Base-by-base conservation (phyloP, 2,888 invertebrate genomes). In the Chromoteleia sp. region DNA sequence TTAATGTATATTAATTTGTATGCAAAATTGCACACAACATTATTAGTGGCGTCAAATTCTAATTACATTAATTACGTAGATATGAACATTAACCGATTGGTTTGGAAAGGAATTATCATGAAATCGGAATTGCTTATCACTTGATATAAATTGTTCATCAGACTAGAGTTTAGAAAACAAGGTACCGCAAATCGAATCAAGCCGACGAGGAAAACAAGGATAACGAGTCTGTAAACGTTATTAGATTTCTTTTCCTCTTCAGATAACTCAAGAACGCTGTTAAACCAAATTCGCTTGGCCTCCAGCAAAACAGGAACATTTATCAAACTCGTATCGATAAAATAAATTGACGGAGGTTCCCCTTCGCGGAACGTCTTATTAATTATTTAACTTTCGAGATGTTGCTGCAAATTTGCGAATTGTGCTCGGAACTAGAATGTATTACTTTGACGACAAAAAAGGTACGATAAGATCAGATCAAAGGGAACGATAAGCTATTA, bases 311-410 rank as follows among this genome's bases (percentile, higher is more conserved):
- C 84, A 86, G 83, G 59, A 78, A 83, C 87, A 88, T 89, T 89
- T 85, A 87, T 88, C 87, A 89, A 86, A 84, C 87, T 86, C 83
- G 75, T 84, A 82, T 86, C 84, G 85, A 86, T 86, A 81, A 87
- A 84, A 85, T 84, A 85, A 87, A 87, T 85, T 85, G 85, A 83
- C 77, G 59, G n/a, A 6, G 50, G 56, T 39, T 39, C 39, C 58
- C 33, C 41, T 33, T 14, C 41, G 21, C 15, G n/a, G 12, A 33
- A 48, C 68, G 41, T 56, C 33, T 79, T 74, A 74, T 79, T 74
- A 79, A 79, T 74, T 74, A 74, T 74, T 79, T 74, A 67, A 68
- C 54, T 68, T 67, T 41, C 61, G 33, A 54, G 41, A 74, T 41
- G 61, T 58, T 61, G 41, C 61, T 54, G 29, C 67, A 52, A 74